Evolutionary conservation across 2,113 vertebrate genomes (phyloP).

Genomic region (Leuciscus idus): DNA sequence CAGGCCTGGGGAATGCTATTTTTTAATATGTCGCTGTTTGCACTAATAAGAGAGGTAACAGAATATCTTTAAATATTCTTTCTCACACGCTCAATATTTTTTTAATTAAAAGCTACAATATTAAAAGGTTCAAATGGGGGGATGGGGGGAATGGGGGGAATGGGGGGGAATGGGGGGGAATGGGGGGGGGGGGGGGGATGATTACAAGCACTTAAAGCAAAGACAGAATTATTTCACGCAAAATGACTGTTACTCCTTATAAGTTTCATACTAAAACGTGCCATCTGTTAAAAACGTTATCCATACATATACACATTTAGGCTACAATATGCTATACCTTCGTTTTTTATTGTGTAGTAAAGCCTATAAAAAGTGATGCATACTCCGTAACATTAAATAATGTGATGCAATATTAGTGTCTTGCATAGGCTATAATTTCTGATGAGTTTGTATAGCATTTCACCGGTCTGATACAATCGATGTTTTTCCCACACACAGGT

Average conservation of each 20-base stretch:
- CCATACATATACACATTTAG: no score
- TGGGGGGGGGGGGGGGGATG: not conserved
- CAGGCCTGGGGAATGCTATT: constrained; percentile 22
- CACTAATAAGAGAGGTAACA: constrained; percentile 25
- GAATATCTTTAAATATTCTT: constrained; percentile 35
- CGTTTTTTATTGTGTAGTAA: no score
- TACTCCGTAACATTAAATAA: not conserved
- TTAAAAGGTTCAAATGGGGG: not conserved
- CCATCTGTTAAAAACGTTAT: no score
- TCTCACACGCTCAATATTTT: not conserved
- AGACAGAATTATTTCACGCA: not conserved
- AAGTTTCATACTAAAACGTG: not conserved
- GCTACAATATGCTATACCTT: no score
- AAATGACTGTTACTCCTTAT: not conserved
- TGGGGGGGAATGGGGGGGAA: no score
- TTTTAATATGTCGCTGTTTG: constrained; percentile 40
- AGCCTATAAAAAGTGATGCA: not conserved
- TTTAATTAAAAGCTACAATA: constrained; percentile 34
- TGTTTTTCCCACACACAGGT: not conserved
- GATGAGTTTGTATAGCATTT: not conserved
- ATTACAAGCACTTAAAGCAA: not conserved
- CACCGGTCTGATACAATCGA: not conserved
- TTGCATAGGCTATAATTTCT: not conserved
- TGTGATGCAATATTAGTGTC: not conserved
- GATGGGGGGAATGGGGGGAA: no score